A percentile compares a stretch with the other conserved stretches of the same genome.
Conservation (phyloP, 1,140 invertebrate species). For the Cataglyphis hispanica region DNA sequence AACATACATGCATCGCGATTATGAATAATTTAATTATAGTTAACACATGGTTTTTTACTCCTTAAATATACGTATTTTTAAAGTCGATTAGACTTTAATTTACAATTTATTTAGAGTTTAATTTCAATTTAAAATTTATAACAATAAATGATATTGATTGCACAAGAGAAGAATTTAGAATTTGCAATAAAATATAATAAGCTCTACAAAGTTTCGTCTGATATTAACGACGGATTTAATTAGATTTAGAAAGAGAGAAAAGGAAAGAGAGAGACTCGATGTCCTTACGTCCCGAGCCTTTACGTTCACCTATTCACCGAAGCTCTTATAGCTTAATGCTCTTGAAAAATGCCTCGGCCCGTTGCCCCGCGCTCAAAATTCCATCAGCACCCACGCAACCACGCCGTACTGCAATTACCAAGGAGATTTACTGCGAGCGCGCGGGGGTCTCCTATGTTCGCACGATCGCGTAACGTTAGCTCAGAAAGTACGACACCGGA, state of each 20-base stretch:
- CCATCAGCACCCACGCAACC: conserved; percentile 67
- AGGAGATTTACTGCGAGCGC: conserved; percentile 60
- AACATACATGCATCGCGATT: background rate
- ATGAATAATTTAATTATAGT: background rate
- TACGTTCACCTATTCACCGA: background rate
- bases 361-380: conserved; percentile 64
- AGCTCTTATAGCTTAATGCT: conserved; percentile 19
- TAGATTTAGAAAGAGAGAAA: background rate
- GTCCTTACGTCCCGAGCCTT: background rate
- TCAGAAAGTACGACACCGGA: conserved; percentile 3
- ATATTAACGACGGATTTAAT: background rate
- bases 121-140: background rate
- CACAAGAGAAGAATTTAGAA: background rate
- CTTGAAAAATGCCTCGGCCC: conserved; percentile 30
- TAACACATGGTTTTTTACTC: background rate
- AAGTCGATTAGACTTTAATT: background rate
- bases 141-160: background rate
- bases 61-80: background rate
- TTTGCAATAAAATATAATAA: background rate
- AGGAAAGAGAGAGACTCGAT: background rate
- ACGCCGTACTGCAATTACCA: conserved; percentile 61
- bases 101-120: background rate
- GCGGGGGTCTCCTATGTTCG: conserved; percentile 19
- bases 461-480: conserved; percentile 19
- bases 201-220: background rate